Base-by-base conservation (phyloP, 2,113 vertebrate species). In the Gymnocephalus cernua region DNA sequence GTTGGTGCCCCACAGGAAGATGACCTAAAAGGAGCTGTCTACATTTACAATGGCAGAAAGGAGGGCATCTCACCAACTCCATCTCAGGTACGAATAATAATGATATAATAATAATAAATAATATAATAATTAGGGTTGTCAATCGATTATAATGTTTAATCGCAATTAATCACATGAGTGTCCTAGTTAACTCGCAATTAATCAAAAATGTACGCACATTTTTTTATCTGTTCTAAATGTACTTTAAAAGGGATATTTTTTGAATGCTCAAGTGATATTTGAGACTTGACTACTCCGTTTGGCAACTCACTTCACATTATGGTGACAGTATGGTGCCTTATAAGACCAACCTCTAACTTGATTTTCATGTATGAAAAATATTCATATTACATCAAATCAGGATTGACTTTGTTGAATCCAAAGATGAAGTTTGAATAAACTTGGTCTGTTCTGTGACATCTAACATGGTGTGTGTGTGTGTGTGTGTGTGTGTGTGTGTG, bases 1-100 rank as follows among this genome's bases (percentile, higher is more conserved):
- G 27, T 94, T 38, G 93, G 93, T 2, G 93, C 93, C 8, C 92
- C 93, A 51, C 92, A 94, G 47, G 93, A 94, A 75, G 91, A 93
- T 1, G 83, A 93, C 3, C 88, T 93, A 3, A 90, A 71, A 85
- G 93, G 93, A 83, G 93, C 92, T 0, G 63, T 94, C 25, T 94
- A 94, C 62, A 91, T 94, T 66, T 94, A 93, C 80, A 94, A 93
- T 0, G 89, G 93, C 59, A 89, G 90, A 62, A 73, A 68, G 62
- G 87, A 91, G 0, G 92, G 93, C 25, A 87, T 94, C 81, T 90
- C 90, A n/a, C 45, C 71, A 29, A 85, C 68, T 10, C 92, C 89
- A 27, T 93, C 93, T 27, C 93, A 93, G 90, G 93, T 93, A 84
- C 25, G 67, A 64, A 9, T 14, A 48, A 32, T 4, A 41, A 41